phyloP scores from a whole-genome alignment of 2,797 vertebrate species.

The Meriones psammophilus region DNA sequence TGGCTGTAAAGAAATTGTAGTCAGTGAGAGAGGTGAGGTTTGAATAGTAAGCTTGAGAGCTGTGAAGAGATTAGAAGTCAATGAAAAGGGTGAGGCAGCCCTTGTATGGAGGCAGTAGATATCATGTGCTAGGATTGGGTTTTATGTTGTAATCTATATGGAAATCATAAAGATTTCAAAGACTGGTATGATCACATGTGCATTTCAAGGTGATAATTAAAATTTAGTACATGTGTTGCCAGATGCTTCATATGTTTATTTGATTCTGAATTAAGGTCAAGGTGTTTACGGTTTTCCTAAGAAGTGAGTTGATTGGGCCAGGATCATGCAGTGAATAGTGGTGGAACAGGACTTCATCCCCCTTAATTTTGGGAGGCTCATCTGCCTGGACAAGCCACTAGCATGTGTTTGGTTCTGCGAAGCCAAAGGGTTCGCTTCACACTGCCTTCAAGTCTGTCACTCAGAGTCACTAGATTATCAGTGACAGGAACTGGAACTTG shows the following conservation, averaged over 20 bases:
- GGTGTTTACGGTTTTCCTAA: constrained; percentile 66
- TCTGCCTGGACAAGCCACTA: neutral
- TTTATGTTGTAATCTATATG: constrained; percentile 41
- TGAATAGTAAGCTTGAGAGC: constrained; percentile 22
- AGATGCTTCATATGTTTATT: constrained; percentile 44
- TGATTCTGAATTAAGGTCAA: constrained; percentile 60
- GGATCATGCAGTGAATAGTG: neutral
- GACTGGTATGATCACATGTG: neutral
- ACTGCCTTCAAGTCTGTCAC: neutral
- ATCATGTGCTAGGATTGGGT: constrained; percentile 17
- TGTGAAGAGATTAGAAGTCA: constrained; percentile 37
- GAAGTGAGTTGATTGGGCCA: constrained; percentile 3
- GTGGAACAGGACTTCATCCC: neutral
- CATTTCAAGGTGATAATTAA: constrained; percentile 46
- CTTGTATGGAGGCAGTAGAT: constrained; percentile 6
- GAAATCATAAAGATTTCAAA: constrained; percentile 58
- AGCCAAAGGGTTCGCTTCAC: neutral
- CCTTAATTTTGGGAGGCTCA: neutral
- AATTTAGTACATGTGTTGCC: constrained; percentile 23
- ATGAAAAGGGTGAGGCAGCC: neutral
- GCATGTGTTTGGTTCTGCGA: constrained; percentile 2
- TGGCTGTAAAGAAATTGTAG: constrained; percentile 56
- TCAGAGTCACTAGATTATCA: constrained; percentile 33
- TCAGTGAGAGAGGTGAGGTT: neutral
- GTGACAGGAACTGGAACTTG: neutral